Evolutionary conservation across 2,888 invertebrate genomes (phyloP).

Genomic region (Ferrisia virgata): DNA sequence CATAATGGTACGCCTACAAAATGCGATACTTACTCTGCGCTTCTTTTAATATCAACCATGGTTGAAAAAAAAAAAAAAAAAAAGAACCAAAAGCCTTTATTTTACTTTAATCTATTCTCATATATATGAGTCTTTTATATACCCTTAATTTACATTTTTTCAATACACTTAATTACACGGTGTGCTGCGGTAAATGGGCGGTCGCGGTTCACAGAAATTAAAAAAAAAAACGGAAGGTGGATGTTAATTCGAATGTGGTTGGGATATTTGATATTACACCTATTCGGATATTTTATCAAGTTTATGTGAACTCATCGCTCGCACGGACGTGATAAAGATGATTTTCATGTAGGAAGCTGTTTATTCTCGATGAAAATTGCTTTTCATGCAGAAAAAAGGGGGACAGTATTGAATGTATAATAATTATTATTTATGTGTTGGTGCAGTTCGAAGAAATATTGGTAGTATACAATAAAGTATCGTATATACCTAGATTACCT

Average conservation of each 20-base stretch:
- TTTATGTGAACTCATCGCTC: not conserved
- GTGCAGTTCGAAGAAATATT: too few relatives aligned
- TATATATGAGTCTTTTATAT: conserved; percentile 1
- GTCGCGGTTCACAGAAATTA: not conserved
- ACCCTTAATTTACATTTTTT: conserved; percentile 14
- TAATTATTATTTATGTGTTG: too few relatives aligned
- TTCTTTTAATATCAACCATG: not conserved
- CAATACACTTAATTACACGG: not conserved
- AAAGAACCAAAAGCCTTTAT: not conserved
- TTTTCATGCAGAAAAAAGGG: too few relatives aligned
- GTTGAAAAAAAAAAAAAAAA: too few relatives aligned
- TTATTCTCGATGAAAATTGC: too few relatives aligned
- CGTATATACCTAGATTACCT: too few relatives aligned
- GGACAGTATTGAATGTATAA: too few relatives aligned
- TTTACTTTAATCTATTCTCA: not conserved
- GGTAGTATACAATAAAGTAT: too few relatives aligned
- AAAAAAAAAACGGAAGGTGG: not conserved
- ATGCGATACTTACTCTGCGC: not conserved
- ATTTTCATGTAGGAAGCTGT: too few relatives aligned
- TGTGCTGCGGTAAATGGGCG: not conserved
- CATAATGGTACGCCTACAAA: not conserved
- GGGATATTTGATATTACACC: not conserved
- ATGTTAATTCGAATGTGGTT: not conserved
- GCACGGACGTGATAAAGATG: not conserved
- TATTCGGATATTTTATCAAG: not conserved